Evolutionary conservation across 2,113 vertebrate genomes (phyloP).

Genomic region (Zingel zingel): DNA sequence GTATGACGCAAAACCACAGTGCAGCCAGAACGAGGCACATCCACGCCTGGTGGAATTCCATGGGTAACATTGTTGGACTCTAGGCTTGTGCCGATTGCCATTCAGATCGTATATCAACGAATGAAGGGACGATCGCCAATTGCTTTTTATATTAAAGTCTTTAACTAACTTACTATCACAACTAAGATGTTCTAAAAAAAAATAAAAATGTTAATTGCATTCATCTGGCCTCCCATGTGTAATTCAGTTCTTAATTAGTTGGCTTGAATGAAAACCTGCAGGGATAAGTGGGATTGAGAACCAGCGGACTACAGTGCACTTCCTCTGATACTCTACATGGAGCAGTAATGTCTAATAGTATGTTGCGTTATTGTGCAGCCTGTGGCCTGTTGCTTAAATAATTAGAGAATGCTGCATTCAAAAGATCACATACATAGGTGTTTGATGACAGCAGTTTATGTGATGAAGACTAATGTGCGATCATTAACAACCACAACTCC

Average conservation of each 20-base stretch:
- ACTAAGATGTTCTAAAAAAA: too few species aligned
- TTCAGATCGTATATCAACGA: too few species aligned
- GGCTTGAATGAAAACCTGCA: conserved; percentile 12
- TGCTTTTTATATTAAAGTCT: too few species aligned
- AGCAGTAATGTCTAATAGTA: background rate
- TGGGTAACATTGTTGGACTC: too few species aligned
- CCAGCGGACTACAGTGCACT: background rate
- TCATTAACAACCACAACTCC: conserved; percentile 19
- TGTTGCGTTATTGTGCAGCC: background rate
- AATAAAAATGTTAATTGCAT: conserved; percentile 9
- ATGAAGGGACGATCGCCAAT: too few species aligned
- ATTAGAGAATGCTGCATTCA: background rate
- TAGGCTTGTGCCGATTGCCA: too few species aligned
- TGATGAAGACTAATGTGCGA: conserved; percentile 23
- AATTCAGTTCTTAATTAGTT: conserved; percentile 19
- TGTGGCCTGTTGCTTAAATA: background rate
- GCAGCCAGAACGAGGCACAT: too few species aligned
- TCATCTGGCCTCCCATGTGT: background rate
- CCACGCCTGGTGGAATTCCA: too few species aligned
- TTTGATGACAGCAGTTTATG: conserved; percentile 21
- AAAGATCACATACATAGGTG: background rate
- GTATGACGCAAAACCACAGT: too few species aligned
- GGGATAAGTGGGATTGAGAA: conserved; percentile 6
- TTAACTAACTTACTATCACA: too few species aligned
- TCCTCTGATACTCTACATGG: background rate